Conservation (phyloP, 1,140 invertebrate species). For the Ceratitis capitata region DNA sequence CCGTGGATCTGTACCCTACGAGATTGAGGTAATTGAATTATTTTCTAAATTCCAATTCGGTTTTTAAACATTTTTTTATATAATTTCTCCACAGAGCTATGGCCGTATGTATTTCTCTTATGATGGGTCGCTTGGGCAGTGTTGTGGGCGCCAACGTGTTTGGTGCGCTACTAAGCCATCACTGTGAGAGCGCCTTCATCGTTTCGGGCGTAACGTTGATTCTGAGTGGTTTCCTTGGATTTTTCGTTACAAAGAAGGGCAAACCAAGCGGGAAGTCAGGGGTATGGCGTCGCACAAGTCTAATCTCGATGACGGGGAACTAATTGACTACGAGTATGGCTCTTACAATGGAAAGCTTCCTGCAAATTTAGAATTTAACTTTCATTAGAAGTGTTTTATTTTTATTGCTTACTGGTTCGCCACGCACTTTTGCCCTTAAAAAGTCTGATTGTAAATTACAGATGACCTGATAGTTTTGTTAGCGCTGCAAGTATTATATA, state of each 20-base stretch:
- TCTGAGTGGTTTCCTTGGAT: conserved; percentile 39
- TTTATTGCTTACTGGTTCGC: conserved; percentile 5
- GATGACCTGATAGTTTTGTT: conserved; percentile 25
- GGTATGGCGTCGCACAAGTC: conserved; percentile 14
- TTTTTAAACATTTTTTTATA: background rate
- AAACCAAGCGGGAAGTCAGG: background rate
- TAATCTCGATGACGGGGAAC: conserved; percentile 45
- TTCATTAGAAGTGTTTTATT: background rate
- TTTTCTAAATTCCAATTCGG: background rate
- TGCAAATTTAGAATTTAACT: background rate
- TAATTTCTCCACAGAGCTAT: conserved; percentile 48
- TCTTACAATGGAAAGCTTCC: background rate
- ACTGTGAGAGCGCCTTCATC: conserved; percentile 45
- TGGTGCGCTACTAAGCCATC: conserved; percentile 42
- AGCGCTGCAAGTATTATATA: background rate
- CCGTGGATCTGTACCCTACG: conserved; percentile 59
- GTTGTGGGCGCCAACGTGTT: conserved; percentile 49
- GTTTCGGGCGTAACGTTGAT: conserved; percentile 43
- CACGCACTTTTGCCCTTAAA: background rate
- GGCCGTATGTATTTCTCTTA: conserved; percentile 57
- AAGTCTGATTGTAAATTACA: conserved; percentile 27
- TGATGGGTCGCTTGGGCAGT: conserved; percentile 53
- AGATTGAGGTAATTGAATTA: conserved; percentile 47
- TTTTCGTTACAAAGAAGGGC: conserved; percentile 37
- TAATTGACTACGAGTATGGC: background rate